Base-by-base conservation (phyloP, 2,888 invertebrate species). In the Malacosoma neustria region DNA sequence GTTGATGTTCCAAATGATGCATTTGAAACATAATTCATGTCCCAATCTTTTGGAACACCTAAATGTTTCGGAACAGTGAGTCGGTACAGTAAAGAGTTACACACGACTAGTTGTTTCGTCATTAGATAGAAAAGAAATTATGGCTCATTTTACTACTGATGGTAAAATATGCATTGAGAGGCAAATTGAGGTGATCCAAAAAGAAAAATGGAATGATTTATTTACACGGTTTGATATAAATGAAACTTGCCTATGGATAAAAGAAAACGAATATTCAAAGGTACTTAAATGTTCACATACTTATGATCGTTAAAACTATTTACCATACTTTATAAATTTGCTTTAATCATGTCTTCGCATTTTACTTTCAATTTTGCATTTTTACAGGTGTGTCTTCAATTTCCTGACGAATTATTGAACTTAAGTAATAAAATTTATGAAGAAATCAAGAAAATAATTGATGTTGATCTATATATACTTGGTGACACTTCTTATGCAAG, bases 401-500 rank as follows among this genome's bases (percentile, higher is more conserved):
- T 98, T 72, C 96, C 97, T 5, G 97, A 98, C 76, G 87, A 90
- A 34, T 82, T 95, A 38, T 77, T 97, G 37, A 61, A 73, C 13
- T 89, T 92, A 59, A 91, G 96, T 40, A 88, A 90, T 2, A 75
- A 87, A 41, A 89, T 97, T 40, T 90, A 90, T 40, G 84, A 87
- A 29, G 87, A 88, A 55, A 69, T 90, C 3, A 86, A 80, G 43
- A 64, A 70, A 13, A 56, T 62, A 36, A 53, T 69, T 13, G 75
- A 85, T 36, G 70, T 73, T 1, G 89, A 91, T 57, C 77, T 94
- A 1, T 97, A 92, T 57, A 91, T 97, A 53, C 82, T 98, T 38
- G 97, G 94, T 2, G 97, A 98, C 60, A 96, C 96, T 5, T 93
- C 96, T 0, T 97, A 96, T 72, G 96, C 95, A 49, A 96, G 94